Evolutionary conservation across 2,888 invertebrate genomes (phyloP), one percentile per base, ranked within the genome.

Genomic region (Pseudoips prasinana): DNA sequence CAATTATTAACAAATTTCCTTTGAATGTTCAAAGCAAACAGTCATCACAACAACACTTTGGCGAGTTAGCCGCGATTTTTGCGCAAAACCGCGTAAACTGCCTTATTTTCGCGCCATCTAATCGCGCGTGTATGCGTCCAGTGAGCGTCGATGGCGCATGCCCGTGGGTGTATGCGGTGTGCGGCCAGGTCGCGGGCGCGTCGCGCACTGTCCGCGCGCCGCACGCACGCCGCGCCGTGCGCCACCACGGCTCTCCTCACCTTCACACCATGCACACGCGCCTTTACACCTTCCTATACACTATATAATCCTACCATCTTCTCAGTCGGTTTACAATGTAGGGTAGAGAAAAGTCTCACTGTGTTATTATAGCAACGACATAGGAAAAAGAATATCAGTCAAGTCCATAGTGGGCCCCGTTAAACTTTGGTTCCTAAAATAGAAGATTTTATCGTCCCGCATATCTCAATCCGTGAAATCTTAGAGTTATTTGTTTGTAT

Each of bases 171-270:
- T 54, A 39, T 38, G 52, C 66, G 64, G 69, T 71, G 77, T 81
- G 84, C 77, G 81, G 68, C 64, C 79, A 56, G 71, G 59, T 61
- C 78, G 86, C 85, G 71, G 69, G 82, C 78, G 68, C 75, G 76
- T 64, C 75, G 78, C 75, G 74, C 82, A 86, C 87, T 87, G 87
- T 57, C 60, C 70, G 62, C 43, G 32, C 26, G 11, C 8, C 14
- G 31, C 47, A 39, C 46, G 45, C 39, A 49, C 33, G 41, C 42
- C 40, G 47, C 56, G 51, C 40, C 36, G 37, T 32, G 49, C 50
- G 36, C 39, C 45, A 58, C 46, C 49, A 53, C 62, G 51, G 44
- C 34, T 31, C 40, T 25, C 64, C 40, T 67, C 73, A 69, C 73
- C 70, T 67, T 67, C 72, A 49, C 65, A 61, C 61, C 61, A 56